Percentiles rank a stretch among this genome's conserved stretches.
phyloP scores from a whole-genome alignment of 1,140 invertebrate species.

The Holotrichia oblita region DNA sequence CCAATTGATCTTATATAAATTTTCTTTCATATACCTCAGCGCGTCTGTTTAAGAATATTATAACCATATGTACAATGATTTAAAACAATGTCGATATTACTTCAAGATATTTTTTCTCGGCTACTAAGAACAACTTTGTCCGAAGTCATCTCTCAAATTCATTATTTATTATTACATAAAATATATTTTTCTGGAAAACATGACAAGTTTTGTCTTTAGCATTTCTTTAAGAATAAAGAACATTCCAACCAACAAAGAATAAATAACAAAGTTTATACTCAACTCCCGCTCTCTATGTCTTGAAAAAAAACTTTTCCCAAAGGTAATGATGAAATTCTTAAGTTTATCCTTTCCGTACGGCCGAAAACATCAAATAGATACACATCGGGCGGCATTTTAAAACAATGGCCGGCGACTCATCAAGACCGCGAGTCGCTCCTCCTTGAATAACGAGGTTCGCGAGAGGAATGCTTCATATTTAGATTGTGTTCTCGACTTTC shows the following conservation, averaged over 20 bases:
- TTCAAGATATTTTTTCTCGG: too few species aligned
- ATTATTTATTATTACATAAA: too few species aligned
- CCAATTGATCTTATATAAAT: too few species aligned
- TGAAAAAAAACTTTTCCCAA: not conserved
- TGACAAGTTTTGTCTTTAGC: not conserved
- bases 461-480: conserved; percentile 49
- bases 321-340: conserved; percentile 56
- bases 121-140: too few species aligned
- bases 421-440: not conserved
- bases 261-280: conserved; percentile 3
- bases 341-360: conserved; percentile 49
- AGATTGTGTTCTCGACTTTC: conserved; percentile 54
- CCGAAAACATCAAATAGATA: conserved; percentile 50
- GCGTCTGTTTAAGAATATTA: too few species aligned
- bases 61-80: too few species aligned
- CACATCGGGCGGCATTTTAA: conserved; percentile 51
- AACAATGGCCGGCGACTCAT: conserved; percentile 45
- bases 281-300: not conserved
- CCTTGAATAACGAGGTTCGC: conserved; percentile 25
- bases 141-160: too few species aligned
- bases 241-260: conserved; percentile 1
- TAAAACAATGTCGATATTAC: too few species aligned
- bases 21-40: too few species aligned
- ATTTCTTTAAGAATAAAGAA: not conserved
- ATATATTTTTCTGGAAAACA: not conserved